Conservation (phyloP, 2,113 vertebrate genomes). For the Sus scrofa region T2T-Sscrofa CM000830.6:125736001-125736500, state of each 20-base stretch:
- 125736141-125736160: background rate
- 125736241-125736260: background rate
- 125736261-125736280: background rate
- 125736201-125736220: background rate
- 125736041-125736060: background rate
- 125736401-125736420: background rate
- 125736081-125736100: background rate
- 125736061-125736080: background rate
- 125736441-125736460: background rate
- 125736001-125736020: background rate
- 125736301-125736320: background rate
- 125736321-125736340: background rate
- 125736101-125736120: background rate
- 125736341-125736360: background rate
- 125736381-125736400: background rate
- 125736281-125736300: background rate
- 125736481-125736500: background rate
- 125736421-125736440: background rate
- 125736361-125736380: background rate
- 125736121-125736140: background rate
- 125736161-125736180: background rate
- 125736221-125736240: background rate
- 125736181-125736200: background rate
- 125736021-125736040: background rate
- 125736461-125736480: too few species aligned